Evolutionary conservation across 2,113 vertebrate genomes (phyloP), one percentile per base, ranked within the genome.

Genomic region (Thamnaconus septentrionalis): DNA sequence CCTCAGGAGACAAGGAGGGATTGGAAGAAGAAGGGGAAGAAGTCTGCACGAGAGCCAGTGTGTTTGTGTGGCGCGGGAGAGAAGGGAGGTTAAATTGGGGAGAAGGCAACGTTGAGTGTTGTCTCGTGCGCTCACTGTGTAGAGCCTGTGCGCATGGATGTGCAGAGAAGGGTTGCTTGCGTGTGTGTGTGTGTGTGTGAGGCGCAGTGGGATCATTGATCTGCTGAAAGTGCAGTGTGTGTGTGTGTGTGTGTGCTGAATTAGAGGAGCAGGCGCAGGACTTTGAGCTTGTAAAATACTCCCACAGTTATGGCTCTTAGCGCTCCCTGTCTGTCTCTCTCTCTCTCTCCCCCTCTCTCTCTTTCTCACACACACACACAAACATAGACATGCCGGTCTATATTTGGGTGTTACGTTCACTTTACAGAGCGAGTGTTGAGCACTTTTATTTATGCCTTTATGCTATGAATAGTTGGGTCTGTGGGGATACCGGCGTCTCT

Each of bases 241-340:
- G 52, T 56, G 56, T 84, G 69, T 66, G 69, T 80, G 73, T 79
- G 63, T 85, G 75, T 68, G 64, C 78, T 86, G 88, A 88, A 90
- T 90, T 83, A 89, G 80, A 89, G 87, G 75, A 81, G 79, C 73
- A 73, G 70, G 77, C 78, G 43, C 66, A 61, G 49, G 52, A 61
- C 86, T 89, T 86, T 83, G 88, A 87, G 89, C 87, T 85, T 82
- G 83, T 88, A 87, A 84, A 88, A 90, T 82, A 83, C 81, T 85
- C 82, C 73, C 68, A 78, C 81, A 78, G 83, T 85, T 82, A 74
- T 72, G 66, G 77, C 83, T 82, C 71, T 82, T 78, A 84, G 72
- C 58, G 0, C 69, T 64, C 59, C n/a, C 65, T 68, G 66, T 78
- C 56, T 71, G 63, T 76, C 71, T 78, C 43, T 71, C 73, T 63